phyloP scores from a whole-genome alignment of 2,797 vertebrate species.

The Allobates femoralis region DNA sequence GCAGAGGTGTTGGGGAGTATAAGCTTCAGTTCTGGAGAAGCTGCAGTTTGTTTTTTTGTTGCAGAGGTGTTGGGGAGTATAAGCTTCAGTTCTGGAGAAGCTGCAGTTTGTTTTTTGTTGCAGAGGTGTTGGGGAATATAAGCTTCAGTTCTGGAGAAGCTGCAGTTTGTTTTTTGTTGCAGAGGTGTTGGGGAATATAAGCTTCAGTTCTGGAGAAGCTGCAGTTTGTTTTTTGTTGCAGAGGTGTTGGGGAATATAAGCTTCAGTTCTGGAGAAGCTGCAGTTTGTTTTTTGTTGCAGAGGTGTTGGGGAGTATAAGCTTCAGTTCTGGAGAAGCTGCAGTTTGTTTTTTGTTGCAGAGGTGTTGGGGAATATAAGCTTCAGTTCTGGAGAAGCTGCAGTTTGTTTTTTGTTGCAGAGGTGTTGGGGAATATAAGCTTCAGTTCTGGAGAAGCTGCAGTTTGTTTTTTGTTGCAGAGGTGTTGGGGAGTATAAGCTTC shows the following conservation, averaged over 20 bases:
- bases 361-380: conserved; percentile 65
- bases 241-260: conserved; percentile 64
- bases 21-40: conserved; percentile 58
- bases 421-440: conserved; percentile 65
- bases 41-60: neutral
- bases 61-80: conserved; percentile 65
- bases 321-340: conserved; percentile 53
- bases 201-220: conserved; percentile 56
- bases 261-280: conserved; percentile 57
- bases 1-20: conserved; percentile 65
- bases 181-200: conserved; percentile 65
- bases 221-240: conserved; percentile 41
- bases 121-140: conserved; percentile 65
- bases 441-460: conserved; percentile 48
- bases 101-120: conserved; percentile 20
- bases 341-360: conserved; percentile 45
- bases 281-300: conserved; percentile 44
- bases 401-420: conserved; percentile 53
- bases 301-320: conserved; percentile 65
- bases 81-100: conserved; percentile 58
- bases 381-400: conserved; percentile 52
- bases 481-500: conserved; percentile 64
- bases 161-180: conserved; percentile 29
- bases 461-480: conserved; percentile 59
- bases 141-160: conserved; percentile 57